These are phyloP conservation scores for Lepidocyrtoides sp. DNA, from an alignment of 2,888 invertebrate species.

Conservation along the genomic window DNA sequence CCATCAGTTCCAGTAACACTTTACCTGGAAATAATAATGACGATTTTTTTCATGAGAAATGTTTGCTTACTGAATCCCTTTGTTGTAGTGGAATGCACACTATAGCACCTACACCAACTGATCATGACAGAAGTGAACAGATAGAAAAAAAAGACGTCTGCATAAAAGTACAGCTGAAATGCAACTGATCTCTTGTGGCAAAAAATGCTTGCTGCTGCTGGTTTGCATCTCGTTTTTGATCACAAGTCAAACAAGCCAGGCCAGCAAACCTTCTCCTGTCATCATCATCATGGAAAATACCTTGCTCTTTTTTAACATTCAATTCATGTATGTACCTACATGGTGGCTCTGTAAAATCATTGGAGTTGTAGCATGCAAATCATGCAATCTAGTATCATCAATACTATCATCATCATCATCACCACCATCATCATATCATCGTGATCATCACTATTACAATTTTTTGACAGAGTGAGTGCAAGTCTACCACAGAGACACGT, in stretches of 20 bases:
- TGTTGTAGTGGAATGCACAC: conserved; percentile 4
- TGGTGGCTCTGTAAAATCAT: neutral
- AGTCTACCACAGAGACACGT: conserved; percentile 13
- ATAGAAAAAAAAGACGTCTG: conserved; percentile 63
- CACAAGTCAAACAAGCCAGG: conserved; percentile 46
- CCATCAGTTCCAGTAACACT: neutral
- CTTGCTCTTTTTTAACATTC: conserved; percentile 39
- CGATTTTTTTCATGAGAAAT: neutral
- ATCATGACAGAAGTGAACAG: conserved; percentile 8
- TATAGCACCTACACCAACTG: conserved; percentile 9
- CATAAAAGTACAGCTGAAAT: conserved; percentile 74
- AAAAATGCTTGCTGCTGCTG: conserved; percentile 26
- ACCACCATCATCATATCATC: conserved; percentile 1
- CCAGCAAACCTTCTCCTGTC: conserved; percentile 46
- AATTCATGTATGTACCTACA: conserved; percentile 22
- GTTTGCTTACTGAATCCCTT: conserved; percentile 13
- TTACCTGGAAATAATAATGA: neutral
- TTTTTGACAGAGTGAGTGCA: conserved; percentile 46
- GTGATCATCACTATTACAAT: neutral
- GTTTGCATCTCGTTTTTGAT: conserved; percentile 6
- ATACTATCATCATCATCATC: neutral
- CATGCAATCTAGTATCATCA: conserved; percentile 38
- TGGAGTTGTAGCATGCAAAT: neutral
- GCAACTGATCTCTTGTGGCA: conserved; percentile 69
- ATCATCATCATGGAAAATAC: conserved; percentile 50